Percentiles rank a stretch among this genome's conserved stretches.
phyloP scores from a whole-genome alignment of 1,140 invertebrate species.

The Varroa destructor region DNA sequence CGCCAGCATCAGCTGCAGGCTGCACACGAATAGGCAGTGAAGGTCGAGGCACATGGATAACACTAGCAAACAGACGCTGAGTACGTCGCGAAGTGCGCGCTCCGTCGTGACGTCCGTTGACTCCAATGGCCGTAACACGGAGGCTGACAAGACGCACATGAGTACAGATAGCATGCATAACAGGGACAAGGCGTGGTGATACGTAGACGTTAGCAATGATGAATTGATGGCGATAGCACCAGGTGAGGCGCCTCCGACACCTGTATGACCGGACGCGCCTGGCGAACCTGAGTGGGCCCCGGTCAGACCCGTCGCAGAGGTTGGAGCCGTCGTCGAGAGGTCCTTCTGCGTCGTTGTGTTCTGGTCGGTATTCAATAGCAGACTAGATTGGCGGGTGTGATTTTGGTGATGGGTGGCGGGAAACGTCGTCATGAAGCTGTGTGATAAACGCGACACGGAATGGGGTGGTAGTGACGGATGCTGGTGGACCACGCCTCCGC shows the following conservation, averaged over 20 bases:
- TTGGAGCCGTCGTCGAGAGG: constrained; percentile 27
- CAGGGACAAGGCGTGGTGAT: constrained; percentile 10
- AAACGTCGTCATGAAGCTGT: constrained; percentile 27
- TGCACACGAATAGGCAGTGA: constrained; percentile 25
- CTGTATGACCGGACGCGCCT: too few species aligned
- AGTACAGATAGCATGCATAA: constrained; percentile 18
- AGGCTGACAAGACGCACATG: constrained; percentile 15
- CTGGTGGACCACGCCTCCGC: too few species aligned
- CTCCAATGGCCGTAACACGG: constrained; percentile 8
- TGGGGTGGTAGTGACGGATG: constrained; percentile 1
- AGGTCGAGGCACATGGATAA: constrained; percentile 23
- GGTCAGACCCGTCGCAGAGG: constrained; percentile 10
- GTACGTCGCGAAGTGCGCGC: constrained; percentile 22
- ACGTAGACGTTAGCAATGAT: constrained; percentile 21
- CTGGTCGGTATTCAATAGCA: constrained; percentile 1
- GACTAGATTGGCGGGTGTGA: constrained; percentile 27
- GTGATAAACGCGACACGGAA: constrained; percentile 16
- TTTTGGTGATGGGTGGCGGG: constrained; percentile 14
- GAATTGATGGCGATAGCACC: constrained; percentile 25
- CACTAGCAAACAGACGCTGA: constrained; percentile 23
- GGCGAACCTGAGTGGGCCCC: not conserved
- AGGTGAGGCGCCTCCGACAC: not conserved
- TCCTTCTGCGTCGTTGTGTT: constrained; percentile 26
- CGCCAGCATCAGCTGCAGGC: constrained; percentile 22
- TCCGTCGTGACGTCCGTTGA: constrained; percentile 10